A percentile compares a stretch with the other conserved stretches of the same genome.
phyloP scores from a whole-genome alignment of 2,113 vertebrate species.

The Nothocercus julius region DNA sequence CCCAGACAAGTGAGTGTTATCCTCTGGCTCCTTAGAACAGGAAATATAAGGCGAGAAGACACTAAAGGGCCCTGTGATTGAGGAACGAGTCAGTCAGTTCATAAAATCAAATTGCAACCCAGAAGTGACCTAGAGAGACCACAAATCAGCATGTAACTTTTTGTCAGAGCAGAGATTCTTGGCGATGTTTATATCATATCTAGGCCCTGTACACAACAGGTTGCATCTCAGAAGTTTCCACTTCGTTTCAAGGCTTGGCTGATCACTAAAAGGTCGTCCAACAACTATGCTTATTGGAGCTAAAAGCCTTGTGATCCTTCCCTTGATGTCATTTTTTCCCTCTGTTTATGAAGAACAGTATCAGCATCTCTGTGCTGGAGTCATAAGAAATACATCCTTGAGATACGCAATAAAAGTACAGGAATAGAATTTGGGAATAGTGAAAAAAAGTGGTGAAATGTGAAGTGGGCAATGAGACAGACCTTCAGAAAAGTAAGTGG shows the following conservation, averaged over 20 bases:
- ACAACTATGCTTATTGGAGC: neutral
- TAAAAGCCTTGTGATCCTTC: neutral
- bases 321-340: rapidly evolving
- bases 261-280: neutral
- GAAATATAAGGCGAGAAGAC: neutral
- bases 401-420: neutral
- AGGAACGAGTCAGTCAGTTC: neutral
- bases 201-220: neutral
- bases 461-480: neutral
- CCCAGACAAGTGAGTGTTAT: neutral
- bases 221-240: neutral
- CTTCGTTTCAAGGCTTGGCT: neutral
- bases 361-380: neutral
- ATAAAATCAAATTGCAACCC: neutral
- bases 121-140: neutral
- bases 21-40: neutral
- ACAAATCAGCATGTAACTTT: neutral
- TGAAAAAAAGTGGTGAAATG: neutral
- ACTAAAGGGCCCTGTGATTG: neutral
- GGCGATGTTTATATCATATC: neutral
- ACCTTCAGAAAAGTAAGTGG: neutral
- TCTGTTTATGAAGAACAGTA: neutral
- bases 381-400: neutral
- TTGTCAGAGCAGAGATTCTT: neutral
- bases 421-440: neutral